These are phyloP conservation scores for Zaprionus nigranus DNA, from an alignment of 1,140 invertebrate genomes.

Conservation along the genomic window DNA sequence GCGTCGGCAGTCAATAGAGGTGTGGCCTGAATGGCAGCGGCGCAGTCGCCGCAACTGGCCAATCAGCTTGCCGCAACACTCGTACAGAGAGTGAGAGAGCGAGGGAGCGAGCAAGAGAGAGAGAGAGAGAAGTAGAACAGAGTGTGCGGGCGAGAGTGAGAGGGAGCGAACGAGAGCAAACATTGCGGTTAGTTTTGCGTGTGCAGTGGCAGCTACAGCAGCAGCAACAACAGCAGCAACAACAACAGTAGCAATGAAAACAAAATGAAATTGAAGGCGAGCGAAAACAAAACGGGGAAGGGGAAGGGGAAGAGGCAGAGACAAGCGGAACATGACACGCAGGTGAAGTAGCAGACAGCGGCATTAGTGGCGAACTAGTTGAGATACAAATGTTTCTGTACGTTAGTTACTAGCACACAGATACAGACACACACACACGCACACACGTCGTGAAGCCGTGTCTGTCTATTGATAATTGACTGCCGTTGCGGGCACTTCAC, in stretches of 20 bases:
- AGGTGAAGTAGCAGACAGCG: slow-evolving; percentile 61
- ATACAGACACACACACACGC: slow-evolving; percentile 19
- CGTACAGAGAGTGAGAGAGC: slow-evolving; percentile 31
- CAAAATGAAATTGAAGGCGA: slow-evolving; percentile 55
- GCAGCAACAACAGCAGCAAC: slow-evolving; percentile 1
- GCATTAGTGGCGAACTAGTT: slow-evolving; percentile 15
- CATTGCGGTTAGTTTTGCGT: slow-evolving; percentile 66
- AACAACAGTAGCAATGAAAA: slow-evolving; percentile 31
- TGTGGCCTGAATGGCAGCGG: slow-evolving; percentile 69
- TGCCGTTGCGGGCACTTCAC: slow-evolving; percentile 54
- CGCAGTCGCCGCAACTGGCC: slow-evolving; percentile 68
- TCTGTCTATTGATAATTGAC: slow-evolving; percentile 76
- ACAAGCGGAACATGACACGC: slow-evolving; percentile 51
- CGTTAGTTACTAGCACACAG: slow-evolving; percentile 39
- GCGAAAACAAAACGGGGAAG: slow-evolving; percentile 25
- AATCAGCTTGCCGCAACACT: slow-evolving; percentile 47
- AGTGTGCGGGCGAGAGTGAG: slow-evolving; percentile 15
- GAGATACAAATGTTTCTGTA: slow-evolving; percentile 63
- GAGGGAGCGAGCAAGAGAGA: slow-evolving; percentile 28
- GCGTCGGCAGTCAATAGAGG: slow-evolving; percentile 62
- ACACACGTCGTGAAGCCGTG: slow-evolving; percentile 23
- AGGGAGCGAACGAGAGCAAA: slow-evolving; percentile 18
- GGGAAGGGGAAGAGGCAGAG: background rate
- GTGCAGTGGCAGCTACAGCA: slow-evolving; percentile 59
- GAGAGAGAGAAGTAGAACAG: slow-evolving; percentile 31